Evolutionary conservation across 35 echinoderm and acorn worm species (phyloP), one percentile per base, ranked within the genome.

Genomic region (Acanthaster planci): DNA sequence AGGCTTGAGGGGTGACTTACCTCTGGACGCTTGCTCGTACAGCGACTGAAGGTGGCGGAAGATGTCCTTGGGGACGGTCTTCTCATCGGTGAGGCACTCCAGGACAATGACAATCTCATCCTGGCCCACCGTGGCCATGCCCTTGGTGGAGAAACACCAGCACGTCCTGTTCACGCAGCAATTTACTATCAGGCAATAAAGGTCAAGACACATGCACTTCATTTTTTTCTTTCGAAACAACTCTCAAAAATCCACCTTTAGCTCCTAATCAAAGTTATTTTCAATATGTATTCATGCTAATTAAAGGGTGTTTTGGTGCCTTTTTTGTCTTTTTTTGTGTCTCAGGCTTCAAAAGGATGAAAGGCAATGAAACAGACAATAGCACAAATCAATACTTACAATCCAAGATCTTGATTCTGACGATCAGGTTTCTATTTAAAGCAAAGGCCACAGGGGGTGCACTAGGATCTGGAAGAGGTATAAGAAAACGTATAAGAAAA

Each of bases 81-180:
- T 93, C 82, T 98, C 95, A 21, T 93, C 91, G 9, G 95, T 87
- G 23, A 91, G 85, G 78, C 88, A 98, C 47, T 98, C 95, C 37
- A 98, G 55, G 37, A 98, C 86, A 12, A 98, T 87, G 29, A 94
- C 95, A 16, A 98, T 87, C 37, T 98, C 95, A 79, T 98, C 95
- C 75, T 98, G 95, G 31, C 95, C 95, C 2, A 93, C 95, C 15
- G 85, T 93, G 17, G 89, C 68, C 92, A 98, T 85, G 10, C 95
- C 95, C 82, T 98, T 98, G 39, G 95, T 93, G 8, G 92, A 85
- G 76, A 98, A 98, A 89, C 95, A 98, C 95, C 95, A 98, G 40
- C 95, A 98, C 10, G 82, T 91, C 51, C 95, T 84, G 77, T 98
- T 98, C 37, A 98, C 95, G 56, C 95, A 98, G 53, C 95, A 98